Conservation (phyloP, 2,888 invertebrate species). For the Erynnis tages region DNA sequence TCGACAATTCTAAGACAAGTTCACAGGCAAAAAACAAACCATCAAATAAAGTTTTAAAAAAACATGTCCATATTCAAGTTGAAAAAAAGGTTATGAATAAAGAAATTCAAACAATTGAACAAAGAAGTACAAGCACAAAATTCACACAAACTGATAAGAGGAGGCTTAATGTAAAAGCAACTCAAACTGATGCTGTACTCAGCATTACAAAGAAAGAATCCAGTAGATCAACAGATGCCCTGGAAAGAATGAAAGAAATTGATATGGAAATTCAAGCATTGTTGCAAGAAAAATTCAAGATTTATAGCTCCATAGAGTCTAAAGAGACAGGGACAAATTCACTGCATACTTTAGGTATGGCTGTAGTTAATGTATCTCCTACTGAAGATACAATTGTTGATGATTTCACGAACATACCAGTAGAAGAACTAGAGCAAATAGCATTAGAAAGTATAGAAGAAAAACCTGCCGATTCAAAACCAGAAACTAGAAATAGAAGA, state of each 20-base stretch:
- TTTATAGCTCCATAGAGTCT: constrained; percentile 76
- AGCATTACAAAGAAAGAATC: constrained; percentile 34
- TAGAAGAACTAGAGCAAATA: constrained; percentile 68
- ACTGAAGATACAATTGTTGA: constrained; percentile 59
- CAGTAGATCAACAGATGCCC: constrained; percentile 52
- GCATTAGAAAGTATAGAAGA: constrained; percentile 55
- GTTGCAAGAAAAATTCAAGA: constrained; percentile 79
- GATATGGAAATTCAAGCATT: constrained; percentile 81
- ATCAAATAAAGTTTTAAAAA: constrained; percentile 40
- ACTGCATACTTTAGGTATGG: constrained; percentile 65
- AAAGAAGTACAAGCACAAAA: constrained; percentile 34
- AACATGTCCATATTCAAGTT: constrained; percentile 50
- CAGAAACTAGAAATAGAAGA: constrained; percentile 42
- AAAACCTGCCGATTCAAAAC: constrained; percentile 34
- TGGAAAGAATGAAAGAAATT: constrained; percentile 82
- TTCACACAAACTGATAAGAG: constrained; percentile 53
- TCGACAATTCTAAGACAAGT: constrained; percentile 38
- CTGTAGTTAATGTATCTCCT: constrained; percentile 59
- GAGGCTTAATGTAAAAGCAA: constrained; percentile 40
- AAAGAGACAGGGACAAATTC: constrained; percentile 49
- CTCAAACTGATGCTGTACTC: constrained; percentile 55
- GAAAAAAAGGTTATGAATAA: constrained; percentile 45
- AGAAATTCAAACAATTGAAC: constrained; percentile 53
- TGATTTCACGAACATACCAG: constrained; percentile 65
- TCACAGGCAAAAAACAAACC: constrained; percentile 45